These are phyloP conservation scores for Xerus inauris DNA, from an alignment of 2,113 vertebrate genomes.

Conservation along the genomic window DNA sequence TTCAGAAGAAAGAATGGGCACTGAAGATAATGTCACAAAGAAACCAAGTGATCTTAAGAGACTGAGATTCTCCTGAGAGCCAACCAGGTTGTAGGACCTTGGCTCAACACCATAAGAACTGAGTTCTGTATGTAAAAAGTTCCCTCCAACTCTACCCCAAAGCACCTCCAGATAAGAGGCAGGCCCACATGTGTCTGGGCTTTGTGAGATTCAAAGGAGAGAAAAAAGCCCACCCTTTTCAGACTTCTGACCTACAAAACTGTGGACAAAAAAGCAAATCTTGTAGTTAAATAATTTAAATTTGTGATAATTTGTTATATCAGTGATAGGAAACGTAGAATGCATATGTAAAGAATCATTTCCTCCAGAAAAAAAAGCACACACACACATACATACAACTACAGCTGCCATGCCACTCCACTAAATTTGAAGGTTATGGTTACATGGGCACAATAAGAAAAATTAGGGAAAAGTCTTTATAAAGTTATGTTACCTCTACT, in stretches of 20 bases:
- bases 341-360: not conserved
- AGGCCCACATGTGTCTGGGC: not conserved
- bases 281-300: not conserved
- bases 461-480: not conserved
- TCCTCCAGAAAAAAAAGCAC: not conserved
- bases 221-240: not conserved
- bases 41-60: not conserved
- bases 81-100: rapidly evolving
- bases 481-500: not conserved
- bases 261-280: not conserved
- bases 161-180: not conserved
- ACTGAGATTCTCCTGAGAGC: not conserved
- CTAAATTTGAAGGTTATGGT: not conserved
- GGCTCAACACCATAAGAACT: not conserved
- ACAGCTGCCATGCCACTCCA: not conserved
- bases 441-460: not conserved
- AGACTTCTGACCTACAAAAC: not conserved
- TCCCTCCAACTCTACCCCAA: not conserved
- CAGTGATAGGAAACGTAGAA: not conserved
- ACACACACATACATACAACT: not conserved
- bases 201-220: not conserved
- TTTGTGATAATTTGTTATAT: not conserved
- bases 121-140: not conserved
- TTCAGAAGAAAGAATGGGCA: not conserved
- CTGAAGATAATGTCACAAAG: not conserved